Evolutionary conservation across 2,797 vertebrate genomes (phyloP).

Genomic region (Vespertilio murinus): DNA sequence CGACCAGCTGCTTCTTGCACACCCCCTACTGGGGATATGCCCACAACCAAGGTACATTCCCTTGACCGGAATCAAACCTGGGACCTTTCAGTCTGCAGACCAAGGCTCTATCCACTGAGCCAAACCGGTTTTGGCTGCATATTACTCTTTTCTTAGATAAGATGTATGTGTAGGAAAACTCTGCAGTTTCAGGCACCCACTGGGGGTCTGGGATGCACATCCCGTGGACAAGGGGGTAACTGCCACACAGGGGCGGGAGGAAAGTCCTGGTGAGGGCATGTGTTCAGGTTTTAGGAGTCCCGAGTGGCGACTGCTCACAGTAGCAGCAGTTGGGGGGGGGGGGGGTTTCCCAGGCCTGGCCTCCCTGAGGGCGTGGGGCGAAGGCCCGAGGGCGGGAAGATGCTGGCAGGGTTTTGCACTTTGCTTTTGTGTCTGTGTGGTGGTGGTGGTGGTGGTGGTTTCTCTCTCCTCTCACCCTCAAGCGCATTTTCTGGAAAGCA

Average conservation of each 20-base stretch:
- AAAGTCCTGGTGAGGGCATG: background rate
- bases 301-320: accelerated
- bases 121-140: too few species aligned
- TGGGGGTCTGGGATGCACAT: background rate
- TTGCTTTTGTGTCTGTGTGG: background rate
- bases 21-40: too few species aligned
- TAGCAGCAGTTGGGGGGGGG: background rate
- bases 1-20: too few species aligned
- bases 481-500: background rate
- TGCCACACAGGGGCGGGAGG: background rate
- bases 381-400: background rate
- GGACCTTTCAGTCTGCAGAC: too few species aligned
- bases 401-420: background rate
- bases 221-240: background rate
- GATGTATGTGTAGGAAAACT: too few species aligned
- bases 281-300: background rate
- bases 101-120: too few species aligned
- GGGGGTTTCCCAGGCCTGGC: too few species aligned
- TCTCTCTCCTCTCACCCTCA: background rate
- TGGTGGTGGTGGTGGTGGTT: too few species aligned
- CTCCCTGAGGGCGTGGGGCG: background rate
- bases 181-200: background rate
- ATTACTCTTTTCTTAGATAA: background rate
- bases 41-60: too few species aligned
- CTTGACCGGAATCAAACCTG: too few species aligned